Evolutionary conservation across 2,113 vertebrate genomes (phyloP), one percentile per base, ranked within the genome.

Genomic region (Odobenus rosmarus): DNA sequence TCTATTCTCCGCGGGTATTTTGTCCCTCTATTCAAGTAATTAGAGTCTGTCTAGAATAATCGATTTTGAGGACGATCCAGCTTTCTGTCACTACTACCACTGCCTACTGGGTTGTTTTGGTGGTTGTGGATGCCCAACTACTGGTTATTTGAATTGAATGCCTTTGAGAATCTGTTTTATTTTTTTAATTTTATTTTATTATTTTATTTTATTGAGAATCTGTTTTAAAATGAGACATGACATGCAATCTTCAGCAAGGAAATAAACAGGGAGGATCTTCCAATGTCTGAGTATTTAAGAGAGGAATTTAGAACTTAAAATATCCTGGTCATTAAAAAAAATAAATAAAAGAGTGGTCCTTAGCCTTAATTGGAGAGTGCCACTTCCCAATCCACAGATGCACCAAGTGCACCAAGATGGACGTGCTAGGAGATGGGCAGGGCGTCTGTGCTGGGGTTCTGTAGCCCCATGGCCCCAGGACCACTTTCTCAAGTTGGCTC

Each of bases 391-490:
- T 26, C 3, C 16, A 4, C 79, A 64, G 26, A 49, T n/a, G 31
- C 31, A 24, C 51, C 59, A 10, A 24, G 61, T 28, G 7, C 16
- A 7, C 13, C 57, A 2, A 59, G 53, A 4, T 2, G 31, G 53
- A 1, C 15, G 0, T 0, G 6, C 31, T 5, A 16, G 36, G 18
- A 16, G 28, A 57, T 28, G 14, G 2, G 24, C 0, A 1, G 53
- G 71, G 57, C 0, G 9, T 15, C 0, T 36, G 8, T 4, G 7
- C 46, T 1, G 64, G 19, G 33, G 69, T 33, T 36, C 55, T 53
- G 57, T 6, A 64, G 6, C 23, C 51, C 6, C 94, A 92, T 15
- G 26, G 26, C 77, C 28, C 3, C 0, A 31, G 57, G 23, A 28
- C 11, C 61, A 53, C 9, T 94, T 81, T 85, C 49, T 28, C 26